Base-by-base conservation (phyloP, 2,888 invertebrate species). In the Chrysomela aeneicollis region DNA sequence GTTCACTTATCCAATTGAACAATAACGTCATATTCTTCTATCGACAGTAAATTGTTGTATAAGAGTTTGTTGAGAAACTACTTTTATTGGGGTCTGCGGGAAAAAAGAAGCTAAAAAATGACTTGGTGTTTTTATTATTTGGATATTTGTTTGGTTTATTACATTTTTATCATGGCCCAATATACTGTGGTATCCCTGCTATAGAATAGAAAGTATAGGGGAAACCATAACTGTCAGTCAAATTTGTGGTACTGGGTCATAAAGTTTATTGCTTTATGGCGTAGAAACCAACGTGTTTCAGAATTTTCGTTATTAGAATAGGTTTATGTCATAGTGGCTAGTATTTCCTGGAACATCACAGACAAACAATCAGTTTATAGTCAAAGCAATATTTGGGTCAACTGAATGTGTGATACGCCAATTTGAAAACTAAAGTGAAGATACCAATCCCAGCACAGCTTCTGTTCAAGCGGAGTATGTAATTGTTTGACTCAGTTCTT, bases 161-260 rank as follows among this genome's bases (percentile, higher is more conserved):
- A 42, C 42, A 42, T 18, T 55, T 12, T 42, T 22, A 22, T 46
- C 15, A 26, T 30, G 10, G 22, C 18, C 46, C 19, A 26, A 46
- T 26, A 57, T 46, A 46, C 47, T 57, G 21, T 22, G 57, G 22
- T 30, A 26, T 46, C n/a, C 57, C 46, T 17, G 32, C 42, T 42
- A n/a, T n/a, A 57, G 12, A n/a, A 18, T 15, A 30, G 19, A 26
- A 47, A 30, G 22, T 42, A 42, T 42, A 42, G 42, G 15, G 32
- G 42, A 57, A 57, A 46, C 57, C 46, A 46, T 46, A 42, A 42
- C 30, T 57, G 46, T 42, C 46, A 46, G 57, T 57, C 57, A 42
- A 30, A 46, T 46, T 46, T 57, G 42, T 55, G 42, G 17, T 46
- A 57, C 18, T 57, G 26, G 42, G 26, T 26, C 57, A 47, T 57